These are phyloP conservation scores for Dinocampus coccinellae DNA, from an alignment of 2,888 invertebrate species.

Conservation along the genomic window DNA sequence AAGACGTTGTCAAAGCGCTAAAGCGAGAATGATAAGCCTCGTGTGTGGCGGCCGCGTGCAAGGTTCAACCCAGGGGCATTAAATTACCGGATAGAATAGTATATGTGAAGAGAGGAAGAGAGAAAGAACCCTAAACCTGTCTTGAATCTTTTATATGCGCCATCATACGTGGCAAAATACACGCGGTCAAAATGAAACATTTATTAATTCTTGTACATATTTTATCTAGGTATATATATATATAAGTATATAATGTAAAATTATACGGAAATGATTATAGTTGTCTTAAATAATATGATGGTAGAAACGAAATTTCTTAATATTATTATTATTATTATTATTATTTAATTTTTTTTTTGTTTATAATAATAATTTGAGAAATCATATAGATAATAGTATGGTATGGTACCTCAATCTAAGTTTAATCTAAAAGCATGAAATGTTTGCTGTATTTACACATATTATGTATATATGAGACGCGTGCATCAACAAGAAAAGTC, in stretches of 20 bases:
- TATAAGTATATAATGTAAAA: neutral
- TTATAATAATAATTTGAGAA: neutral
- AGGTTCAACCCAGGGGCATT: slow-evolving; percentile 30
- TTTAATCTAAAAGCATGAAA: neutral
- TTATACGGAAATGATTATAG: slow-evolving; percentile 1
- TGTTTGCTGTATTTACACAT: neutral
- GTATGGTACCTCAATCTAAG: neutral
- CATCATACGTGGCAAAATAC: slow-evolving; percentile 3
- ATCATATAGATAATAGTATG: neutral
- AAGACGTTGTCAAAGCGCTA: slow-evolving; percentile 28
- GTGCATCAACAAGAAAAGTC: neutral
- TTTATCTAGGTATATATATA: neutral
- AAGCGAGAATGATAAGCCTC: slow-evolving; percentile 21
- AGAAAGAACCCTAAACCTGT: slow-evolving; percentile 29
- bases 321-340: neutral
- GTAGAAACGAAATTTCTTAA: neutral
- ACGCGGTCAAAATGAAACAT: slow-evolving; percentile 5
- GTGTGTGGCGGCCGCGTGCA: slow-evolving; percentile 27
- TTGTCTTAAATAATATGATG: neutral
- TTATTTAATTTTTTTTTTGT: no score
- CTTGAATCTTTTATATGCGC: neutral
- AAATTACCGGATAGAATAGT: slow-evolving; percentile 32
- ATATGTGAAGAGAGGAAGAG: slow-evolving; percentile 1
- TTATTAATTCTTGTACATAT: neutral
- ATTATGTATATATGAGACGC: neutral